These are phyloP conservation scores for Hemiprocne comata DNA, from an alignment of 2,113 vertebrate genomes.

Conservation along the genomic window DNA sequence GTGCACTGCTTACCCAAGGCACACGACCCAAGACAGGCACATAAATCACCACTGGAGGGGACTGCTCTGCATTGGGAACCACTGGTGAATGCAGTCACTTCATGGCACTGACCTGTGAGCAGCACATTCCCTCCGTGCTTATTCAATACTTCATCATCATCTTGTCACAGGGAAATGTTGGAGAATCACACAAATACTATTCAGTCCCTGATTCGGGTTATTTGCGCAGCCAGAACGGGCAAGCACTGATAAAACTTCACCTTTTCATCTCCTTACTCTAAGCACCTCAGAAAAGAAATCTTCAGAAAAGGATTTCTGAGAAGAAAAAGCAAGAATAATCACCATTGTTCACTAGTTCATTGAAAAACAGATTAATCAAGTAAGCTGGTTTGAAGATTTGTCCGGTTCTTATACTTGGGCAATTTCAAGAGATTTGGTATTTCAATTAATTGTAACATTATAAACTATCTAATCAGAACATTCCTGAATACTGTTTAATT, in stretches of 20 bases:
- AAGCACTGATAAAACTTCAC: neutral
- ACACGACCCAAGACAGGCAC: fast-evolving
- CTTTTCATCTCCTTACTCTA: fast-evolving
- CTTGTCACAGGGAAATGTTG: neutral
- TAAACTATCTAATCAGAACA: neutral
- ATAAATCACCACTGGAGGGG: neutral
- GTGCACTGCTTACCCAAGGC: fast-evolving
- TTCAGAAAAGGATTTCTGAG: neutral
- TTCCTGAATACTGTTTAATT: neutral
- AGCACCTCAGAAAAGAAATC: neutral
- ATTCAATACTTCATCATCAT: neutral
- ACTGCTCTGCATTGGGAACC: too few species aligned
- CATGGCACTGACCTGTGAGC: fast-evolving
- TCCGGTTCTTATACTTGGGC: neutral
- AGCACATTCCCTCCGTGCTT: neutral
- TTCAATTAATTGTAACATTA: neutral
- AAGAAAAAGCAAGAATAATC: fast-evolving
- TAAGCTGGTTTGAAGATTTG: neutral
- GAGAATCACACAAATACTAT: neutral
- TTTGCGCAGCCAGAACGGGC: neutral
- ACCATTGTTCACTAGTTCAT: neutral
- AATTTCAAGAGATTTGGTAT: neutral
- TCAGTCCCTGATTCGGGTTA: neutral
- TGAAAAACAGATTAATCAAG: neutral
- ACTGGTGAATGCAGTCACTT: neutral